Conservation (phyloP, 2,888 invertebrate genomes). For the Ferrisia virgata region DNA sequence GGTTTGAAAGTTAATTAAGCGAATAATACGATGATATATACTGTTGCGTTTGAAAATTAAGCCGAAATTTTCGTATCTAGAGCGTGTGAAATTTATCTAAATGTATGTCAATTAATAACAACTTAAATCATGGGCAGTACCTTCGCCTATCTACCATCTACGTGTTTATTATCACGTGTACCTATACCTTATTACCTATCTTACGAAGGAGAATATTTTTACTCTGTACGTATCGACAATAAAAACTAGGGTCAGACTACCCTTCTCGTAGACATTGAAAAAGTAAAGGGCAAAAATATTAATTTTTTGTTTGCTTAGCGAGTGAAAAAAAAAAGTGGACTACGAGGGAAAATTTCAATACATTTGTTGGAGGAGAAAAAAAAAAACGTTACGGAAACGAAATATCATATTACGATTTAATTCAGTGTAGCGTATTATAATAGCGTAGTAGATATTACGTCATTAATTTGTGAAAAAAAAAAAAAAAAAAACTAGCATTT, state of each 20-base stretch:
- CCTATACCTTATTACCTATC: too few relatives aligned
- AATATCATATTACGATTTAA: conserved; percentile 22
- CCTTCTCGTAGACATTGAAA: background rate
- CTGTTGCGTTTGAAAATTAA: background rate
- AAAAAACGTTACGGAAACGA: background rate
- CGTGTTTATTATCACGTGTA: too few relatives aligned
- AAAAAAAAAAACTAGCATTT: background rate
- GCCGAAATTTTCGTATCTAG: background rate
- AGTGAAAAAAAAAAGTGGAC: background rate
- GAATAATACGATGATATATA: background rate
- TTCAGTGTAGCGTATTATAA: background rate
- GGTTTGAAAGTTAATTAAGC: background rate
- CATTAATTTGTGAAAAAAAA: background rate
- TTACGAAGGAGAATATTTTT: background rate
- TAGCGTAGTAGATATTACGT: background rate
- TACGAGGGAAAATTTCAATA: background rate
- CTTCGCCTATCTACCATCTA: background rate
- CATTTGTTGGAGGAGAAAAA: background rate
- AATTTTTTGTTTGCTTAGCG: background rate
- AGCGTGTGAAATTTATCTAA: background rate
- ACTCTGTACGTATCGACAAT: background rate
- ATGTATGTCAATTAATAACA: background rate
- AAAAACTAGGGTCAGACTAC: background rate
- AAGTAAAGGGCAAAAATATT: background rate
- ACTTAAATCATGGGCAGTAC: background rate